Base-by-base conservation (phyloP, 2,888 invertebrate genomes). In the Orthosia cruda region DNA sequence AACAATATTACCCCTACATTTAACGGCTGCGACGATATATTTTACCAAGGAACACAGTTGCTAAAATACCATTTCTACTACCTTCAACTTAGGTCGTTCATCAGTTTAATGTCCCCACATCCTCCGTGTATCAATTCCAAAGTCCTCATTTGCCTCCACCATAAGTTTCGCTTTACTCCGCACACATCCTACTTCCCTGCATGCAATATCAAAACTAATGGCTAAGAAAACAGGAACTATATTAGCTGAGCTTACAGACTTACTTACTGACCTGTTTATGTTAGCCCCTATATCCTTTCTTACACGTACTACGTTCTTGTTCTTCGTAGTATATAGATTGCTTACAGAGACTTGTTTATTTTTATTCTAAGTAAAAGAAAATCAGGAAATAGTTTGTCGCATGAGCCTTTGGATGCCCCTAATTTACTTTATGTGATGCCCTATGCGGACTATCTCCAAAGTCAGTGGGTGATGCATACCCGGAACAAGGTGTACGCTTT, bases 131-230 rank as follows among this genome's bases (percentile, higher is more conserved):
- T 89, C 89, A 90, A 90, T 90, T 88, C 89, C 89, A 86, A 91
- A 91, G 89, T 93, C 89, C 92, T 95, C 93, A 94, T 96, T 96
- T 96, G 93, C 92, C 92, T 93, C 91, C 87, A 90, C 93, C 90
- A 93, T 96, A 95, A 92, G 91, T 96, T 95, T 91, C 91, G 90
- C 91, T 96, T 95, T 94, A 90, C 91, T 83, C 87, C 87, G 85
- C 87, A 89, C 86, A 89, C 87, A 87, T 91, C 89, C 88, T 87
- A 86, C 83, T 89, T 88, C 88, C 87, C 88, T 90, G 87, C 91
- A 91, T 87, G 89, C 89, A 71, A 94, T 94, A 96, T 94, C 88
- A 94, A 94, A 89, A 95, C 93, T 92, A 94, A 96, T 92, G 88
- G 88, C 76, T 23, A 71, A 88, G 87, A 87, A 83, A 89, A 93